Base-by-base conservation (phyloP, 2,888 invertebrate genomes). In the Xestia c-nigrum region DNA sequence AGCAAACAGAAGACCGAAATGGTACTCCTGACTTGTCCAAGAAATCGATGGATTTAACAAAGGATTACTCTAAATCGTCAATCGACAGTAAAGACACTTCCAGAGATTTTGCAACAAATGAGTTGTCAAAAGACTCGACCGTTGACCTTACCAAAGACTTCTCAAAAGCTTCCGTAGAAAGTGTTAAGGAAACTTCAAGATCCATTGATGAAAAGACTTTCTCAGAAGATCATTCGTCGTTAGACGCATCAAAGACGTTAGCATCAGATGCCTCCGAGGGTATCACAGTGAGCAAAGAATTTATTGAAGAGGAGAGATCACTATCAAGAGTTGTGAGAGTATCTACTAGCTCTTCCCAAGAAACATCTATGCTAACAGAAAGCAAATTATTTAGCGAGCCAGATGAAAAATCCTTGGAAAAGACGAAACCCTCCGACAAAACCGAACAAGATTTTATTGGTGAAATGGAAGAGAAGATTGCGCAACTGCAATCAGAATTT, bases 11-110 rank as follows among this genome's bases (percentile, higher is more conserved):
- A 89, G 96, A 96, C 64, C 89, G 94, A 43, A 43, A 43, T 59
- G 95, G 91, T 3, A 96, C 96, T 12, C 96, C 96, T 59, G 96
- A 96, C 82, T 88, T 96, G n/a, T 96, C 96, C 1, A 96, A 96
- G 78, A 96, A 96, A 86, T 96, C 96, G 1, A 89, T 96, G 50
- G 96, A 96, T 80, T 87, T 96, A 77, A 96, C 96, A 12, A 96
- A 96, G 89, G 96, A 96, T 87, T 96, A 96, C 81, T 96, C 96
- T 2, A 96, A 96, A 87, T 96, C 96, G 31, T 96, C 96, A 47
- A 96, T 96, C 64, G 96, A 96, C 80, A 96, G 96, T 85, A 96
- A 96, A 91, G 96, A 96, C 80, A 96, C 96, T 0, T 96, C 96
- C 3, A 92, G 96, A 90, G 96, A 96, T 89, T 96, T 96, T 91